These are phyloP conservation scores for Drosophila paramelanica DNA, from an alignment of 2,888 invertebrate species.

Conservation along the genomic window DNA sequence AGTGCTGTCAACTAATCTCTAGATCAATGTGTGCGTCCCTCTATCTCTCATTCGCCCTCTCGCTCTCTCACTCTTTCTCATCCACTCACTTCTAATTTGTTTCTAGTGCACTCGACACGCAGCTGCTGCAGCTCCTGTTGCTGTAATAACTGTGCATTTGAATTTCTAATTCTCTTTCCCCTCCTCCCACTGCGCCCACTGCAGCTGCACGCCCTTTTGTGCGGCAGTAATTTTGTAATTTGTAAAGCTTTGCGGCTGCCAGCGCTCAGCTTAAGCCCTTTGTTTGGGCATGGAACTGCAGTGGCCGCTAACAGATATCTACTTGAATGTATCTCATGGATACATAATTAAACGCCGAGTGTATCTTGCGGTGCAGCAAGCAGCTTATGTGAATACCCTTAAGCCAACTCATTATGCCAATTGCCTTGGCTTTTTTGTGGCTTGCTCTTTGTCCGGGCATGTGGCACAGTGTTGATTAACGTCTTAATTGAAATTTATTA, in stretches of 20 bases:
- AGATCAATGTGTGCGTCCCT: constrained; percentile 3
- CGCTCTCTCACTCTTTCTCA: not conserved
- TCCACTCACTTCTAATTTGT: constrained; percentile 7
- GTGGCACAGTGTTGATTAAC: constrained; percentile 68
- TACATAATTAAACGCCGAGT: constrained; percentile 33
- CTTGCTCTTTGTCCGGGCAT: constrained; percentile 41
- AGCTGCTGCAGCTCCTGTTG: constrained; percentile 1
- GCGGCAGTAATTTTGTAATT: constrained; percentile 42
- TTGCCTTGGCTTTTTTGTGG: constrained; percentile 19
- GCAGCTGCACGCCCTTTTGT: not conserved
- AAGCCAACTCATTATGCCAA: constrained; percentile 33
- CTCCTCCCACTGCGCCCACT: not conserved
- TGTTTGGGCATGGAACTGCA: constrained; percentile 11
- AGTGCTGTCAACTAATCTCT: constrained; percentile 36
- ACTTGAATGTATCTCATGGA: constrained; percentile 13
- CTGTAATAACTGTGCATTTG: constrained; percentile 26
- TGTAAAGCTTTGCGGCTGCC: constrained; percentile 33
- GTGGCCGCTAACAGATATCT: not conserved
- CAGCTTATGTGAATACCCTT: not conserved
- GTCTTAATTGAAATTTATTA: constrained; percentile 72
- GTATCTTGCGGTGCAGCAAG: constrained; percentile 14
- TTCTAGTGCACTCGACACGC: constrained; percentile 2
- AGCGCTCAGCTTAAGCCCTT: constrained; percentile 9
- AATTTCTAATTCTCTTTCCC: constrained; percentile 27
- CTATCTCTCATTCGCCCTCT: not conserved